Conservation (phyloP, 2,888 invertebrate genomes). For the Synergus japonicus region DNA sequence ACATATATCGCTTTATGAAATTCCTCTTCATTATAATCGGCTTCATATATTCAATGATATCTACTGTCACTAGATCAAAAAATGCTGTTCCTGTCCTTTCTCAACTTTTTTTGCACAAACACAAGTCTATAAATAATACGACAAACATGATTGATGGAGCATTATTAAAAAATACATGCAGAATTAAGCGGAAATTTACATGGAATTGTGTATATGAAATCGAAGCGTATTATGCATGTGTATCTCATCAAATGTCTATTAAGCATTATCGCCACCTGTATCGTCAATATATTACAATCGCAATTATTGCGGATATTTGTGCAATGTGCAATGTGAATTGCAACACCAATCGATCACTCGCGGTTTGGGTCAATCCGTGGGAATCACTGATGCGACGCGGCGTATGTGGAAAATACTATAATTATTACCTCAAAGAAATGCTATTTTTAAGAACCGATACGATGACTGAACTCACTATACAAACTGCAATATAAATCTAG, state of each 20-base stretch:
- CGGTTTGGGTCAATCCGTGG: conserved; percentile 31
- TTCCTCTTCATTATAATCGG: too few relatives aligned
- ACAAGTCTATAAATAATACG: background rate
- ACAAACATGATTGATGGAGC: conserved; percentile 10
- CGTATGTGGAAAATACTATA: background rate
- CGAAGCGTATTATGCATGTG: background rate
- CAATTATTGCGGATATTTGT: background rate
- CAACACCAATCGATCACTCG: conserved; percentile 1
- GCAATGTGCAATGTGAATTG: conserved; percentile 23
- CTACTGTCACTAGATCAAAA: background rate
- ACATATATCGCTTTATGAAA: too few relatives aligned
- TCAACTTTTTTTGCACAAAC: conserved; percentile 6
- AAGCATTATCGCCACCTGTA: conserved; percentile 12
- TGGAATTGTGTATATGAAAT: background rate
- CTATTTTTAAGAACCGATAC: conserved; percentile 9
- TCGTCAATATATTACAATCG: conserved; percentile 6
- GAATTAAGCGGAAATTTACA: background rate
- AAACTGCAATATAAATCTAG: background rate
- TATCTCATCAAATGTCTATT: conserved; percentile 3
- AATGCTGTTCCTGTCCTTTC: conserved; percentile 20
- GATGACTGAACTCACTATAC: background rate
- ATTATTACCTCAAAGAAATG: conserved; percentile 20
- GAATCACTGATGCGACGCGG: background rate
- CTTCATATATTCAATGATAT: background rate
- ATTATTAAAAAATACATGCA: conserved; percentile 6